Evolutionary conservation across 2,888 invertebrate species (phyloP), one percentile per base, ranked within the genome.

Genomic region (Nomada ferruginata): DNA sequence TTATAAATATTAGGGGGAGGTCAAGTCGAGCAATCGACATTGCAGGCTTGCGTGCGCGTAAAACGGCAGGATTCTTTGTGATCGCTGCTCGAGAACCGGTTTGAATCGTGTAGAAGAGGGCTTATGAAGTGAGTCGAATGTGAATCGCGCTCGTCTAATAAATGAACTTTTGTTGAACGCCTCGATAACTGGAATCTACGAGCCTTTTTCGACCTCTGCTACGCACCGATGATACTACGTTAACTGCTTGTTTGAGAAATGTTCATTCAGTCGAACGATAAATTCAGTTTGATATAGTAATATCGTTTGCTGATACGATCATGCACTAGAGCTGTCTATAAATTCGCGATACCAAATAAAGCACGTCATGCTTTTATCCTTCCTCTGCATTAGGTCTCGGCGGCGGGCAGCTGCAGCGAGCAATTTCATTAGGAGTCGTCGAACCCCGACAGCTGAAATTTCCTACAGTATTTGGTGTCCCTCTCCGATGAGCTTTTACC

Each of bases 61-160:
- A 88, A 87, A 85, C 85, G 88, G 79, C 81, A 82, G 89, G 87
- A 85, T 90, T 91, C 91, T 91, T 91, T 90, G 91, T 90, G 90
- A 89, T 89, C 86, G 83, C 85, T 85, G 82, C 77, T 83, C 80
- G 52, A 87, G 87, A 92, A 92, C 92, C 92, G 92, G 92, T 92
- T 92, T 90, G 90, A 91, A 91, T 91, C 91, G 90, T 87, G 85
- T 82, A 70, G 76, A 79, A 79, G 77, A 79, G 84, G 85, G 86
- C 89, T 90, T 89, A 90, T 89, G 89, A 91, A 91, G 90, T 90
- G 91, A 91, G 89, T 90, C 89, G 89, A 90, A 89, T 89, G 90
- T 90, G 89, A 92, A 91, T 89, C 89, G 86, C 82, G 77, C 70
- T 69, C 81, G 71, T 84, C 85, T 82, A 83, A 85, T 84, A 85